These are phyloP conservation scores for Porites rus DNA, from an alignment of 92 coral and sea anemone genomes.

Conservation along the genomic window DNA sequence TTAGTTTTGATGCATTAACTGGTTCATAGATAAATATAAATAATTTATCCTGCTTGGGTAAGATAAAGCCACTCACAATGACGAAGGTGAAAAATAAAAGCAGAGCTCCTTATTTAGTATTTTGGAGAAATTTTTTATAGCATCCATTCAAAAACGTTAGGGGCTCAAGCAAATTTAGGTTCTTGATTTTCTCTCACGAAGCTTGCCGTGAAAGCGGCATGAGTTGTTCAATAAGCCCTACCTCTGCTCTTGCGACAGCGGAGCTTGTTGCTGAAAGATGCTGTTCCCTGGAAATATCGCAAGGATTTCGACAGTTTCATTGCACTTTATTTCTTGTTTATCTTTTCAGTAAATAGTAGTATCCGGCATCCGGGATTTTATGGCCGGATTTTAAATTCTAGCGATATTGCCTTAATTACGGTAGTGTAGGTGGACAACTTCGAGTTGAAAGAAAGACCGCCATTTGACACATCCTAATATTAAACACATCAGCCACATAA, in stretches of 20 bases:
- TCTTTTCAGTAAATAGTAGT: background rate
- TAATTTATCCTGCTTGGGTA: too few relatives aligned
- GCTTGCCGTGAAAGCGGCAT: too few relatives aligned
- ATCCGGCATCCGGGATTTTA: conserved; percentile 11
- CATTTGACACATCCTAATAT: background rate
- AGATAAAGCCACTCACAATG: too few relatives aligned
- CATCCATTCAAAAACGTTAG: too few relatives aligned
- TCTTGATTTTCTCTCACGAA: too few relatives aligned
- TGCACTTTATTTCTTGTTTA: background rate
- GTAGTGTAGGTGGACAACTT: background rate
- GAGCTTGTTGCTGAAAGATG: background rate
- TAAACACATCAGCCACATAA: background rate
- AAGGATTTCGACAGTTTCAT: background rate
- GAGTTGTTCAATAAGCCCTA: too few relatives aligned
- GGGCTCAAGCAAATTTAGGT: too few relatives aligned
- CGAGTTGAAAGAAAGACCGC: background rate
- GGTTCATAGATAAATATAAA: too few relatives aligned
- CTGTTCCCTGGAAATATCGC: background rate
- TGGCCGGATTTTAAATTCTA: conserved; percentile 8
- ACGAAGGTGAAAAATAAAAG: too few relatives aligned
- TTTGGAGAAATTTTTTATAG: too few relatives aligned
- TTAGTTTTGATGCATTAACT: too few relatives aligned
- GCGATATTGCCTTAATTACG: background rate
- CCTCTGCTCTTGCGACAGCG: background rate
- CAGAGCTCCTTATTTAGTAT: too few relatives aligned